Base-by-base conservation (phyloP, 2,113 vertebrate species). In the Channa maculata region DNA sequence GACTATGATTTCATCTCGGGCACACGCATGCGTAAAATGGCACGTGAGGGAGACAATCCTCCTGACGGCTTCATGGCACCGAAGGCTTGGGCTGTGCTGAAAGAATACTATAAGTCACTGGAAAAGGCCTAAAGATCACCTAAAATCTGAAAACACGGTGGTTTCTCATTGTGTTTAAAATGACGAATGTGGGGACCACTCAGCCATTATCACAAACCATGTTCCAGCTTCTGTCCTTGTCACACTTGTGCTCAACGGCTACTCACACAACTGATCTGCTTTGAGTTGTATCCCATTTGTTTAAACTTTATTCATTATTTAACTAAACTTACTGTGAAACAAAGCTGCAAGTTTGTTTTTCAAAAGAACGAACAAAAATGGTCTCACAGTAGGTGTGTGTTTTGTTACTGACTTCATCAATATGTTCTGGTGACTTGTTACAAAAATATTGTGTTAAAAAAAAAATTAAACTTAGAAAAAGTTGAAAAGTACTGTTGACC, bases 1-100 rank as follows among this genome's bases (percentile, higher is more conserved):
- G 97, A 99, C 89, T 99, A 96, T 66, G 97, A 99, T 14, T 99
- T 99, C 89, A 99, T 99, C 92, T 99, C 98, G 3, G 98, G 98
- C 86, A 99, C 98, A 15, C 96, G 98, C 58, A 99, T 99, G 98
- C 96, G 98, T 46, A 96, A 90, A 88, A 94, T 99, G 93, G 97
- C 98, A 59, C 96, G 96, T 0, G 96, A 98, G 79, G 97, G 97
- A 50, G 95, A 96, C 85, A 96, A 97, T 74, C 98, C 98, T 0
- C 98, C 98, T 0, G 96, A 97, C 46, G 98, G 98, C 67, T 99
- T 99, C 93, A 99, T 99, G 98, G 96, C 96, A 3, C 95, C 94
- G 14, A 96, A 96, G 86, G 98, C 98, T 33, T 99, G 98, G 98
- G 89, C 89, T 3, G 97, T 99, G 77, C 93, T 99, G 65, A 95